Conservation (phyloP, 2,888 invertebrate genomes). For the Micropterix aruncella region DNA sequence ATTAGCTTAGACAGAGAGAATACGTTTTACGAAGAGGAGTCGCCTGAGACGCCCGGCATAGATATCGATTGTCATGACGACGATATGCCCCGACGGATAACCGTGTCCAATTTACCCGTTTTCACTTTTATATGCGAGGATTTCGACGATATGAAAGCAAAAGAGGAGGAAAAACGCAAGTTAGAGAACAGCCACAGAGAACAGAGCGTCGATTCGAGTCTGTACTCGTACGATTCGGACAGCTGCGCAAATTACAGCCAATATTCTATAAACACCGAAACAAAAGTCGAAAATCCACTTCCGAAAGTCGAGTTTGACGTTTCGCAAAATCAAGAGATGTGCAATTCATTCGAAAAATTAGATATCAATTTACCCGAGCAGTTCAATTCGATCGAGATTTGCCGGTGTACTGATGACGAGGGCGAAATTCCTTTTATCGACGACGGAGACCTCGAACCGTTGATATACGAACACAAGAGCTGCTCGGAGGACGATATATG, state of each 20-base stretch:
- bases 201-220: constrained; percentile 11
- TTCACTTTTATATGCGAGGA: constrained; percentile 35
- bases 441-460: constrained; percentile 30
- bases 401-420: constrained; percentile 6
- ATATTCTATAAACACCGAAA: constrained; percentile 6
- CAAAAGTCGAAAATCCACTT: background rate
- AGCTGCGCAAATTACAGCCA: constrained; percentile 7
- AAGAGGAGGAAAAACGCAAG: constrained; percentile 11
- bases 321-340: constrained; percentile 19
- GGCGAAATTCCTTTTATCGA: constrained; percentile 32
- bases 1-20: constrained; percentile 30
- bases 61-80: constrained; percentile 22
- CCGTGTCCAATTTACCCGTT: constrained; percentile 16
- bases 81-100: constrained; percentile 7
- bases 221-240: constrained; percentile 10
- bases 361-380: constrained; percentile 2
- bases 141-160: constrained; percentile 20
- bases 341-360: constrained; percentile 5
- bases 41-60: constrained; percentile 28
- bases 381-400: constrained; percentile 3
- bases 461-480: constrained; percentile 26
- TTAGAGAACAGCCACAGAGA: constrained; percentile 6
- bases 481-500: constrained; percentile 16
- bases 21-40: constrained; percentile 24
- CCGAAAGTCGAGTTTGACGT: constrained; percentile 9